These are phyloP conservation scores for Mesocentrotus franciscanus DNA, from an alignment of 53 echinoderm and acorn worm genomes.

Conservation along the genomic window DNA sequence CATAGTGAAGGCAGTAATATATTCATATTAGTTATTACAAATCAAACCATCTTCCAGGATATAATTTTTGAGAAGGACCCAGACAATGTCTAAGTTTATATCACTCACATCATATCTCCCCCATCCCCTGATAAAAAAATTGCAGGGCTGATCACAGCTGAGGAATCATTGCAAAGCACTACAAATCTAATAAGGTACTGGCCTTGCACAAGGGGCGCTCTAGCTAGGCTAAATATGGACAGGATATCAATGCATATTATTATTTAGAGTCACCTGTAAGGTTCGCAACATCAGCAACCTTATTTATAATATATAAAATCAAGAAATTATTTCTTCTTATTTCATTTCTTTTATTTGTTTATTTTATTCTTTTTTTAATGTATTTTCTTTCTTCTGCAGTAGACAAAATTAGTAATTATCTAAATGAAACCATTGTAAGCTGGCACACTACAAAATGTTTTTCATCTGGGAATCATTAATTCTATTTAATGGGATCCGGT, in stretches of 20 bases:
- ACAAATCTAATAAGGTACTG: neutral
- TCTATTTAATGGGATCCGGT: neutral
- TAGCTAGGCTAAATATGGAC: neutral
- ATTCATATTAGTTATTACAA: no score
- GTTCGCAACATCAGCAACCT: no score
- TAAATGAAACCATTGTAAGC: neutral
- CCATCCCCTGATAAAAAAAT: neutral
- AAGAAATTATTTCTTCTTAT: no score
- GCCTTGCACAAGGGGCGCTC: constrained; percentile 1
- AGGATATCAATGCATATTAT: neutral
- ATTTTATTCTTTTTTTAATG: no score
- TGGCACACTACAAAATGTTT: neutral
- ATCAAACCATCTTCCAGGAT: no score
- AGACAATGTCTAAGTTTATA: neutral
- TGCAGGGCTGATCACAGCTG: neutral
- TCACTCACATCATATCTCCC: neutral
- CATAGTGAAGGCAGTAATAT: no score
- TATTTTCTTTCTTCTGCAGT: no score
- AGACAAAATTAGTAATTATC: no score
- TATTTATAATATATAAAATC: no score
- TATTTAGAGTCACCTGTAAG: neutral
- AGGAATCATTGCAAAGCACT: neutral
- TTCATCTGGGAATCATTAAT: neutral
- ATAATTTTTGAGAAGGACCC: no score
- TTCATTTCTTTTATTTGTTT: no score